Conservation (phyloP, 2,888 invertebrate genomes). For the Cetonia aurata region DNA sequence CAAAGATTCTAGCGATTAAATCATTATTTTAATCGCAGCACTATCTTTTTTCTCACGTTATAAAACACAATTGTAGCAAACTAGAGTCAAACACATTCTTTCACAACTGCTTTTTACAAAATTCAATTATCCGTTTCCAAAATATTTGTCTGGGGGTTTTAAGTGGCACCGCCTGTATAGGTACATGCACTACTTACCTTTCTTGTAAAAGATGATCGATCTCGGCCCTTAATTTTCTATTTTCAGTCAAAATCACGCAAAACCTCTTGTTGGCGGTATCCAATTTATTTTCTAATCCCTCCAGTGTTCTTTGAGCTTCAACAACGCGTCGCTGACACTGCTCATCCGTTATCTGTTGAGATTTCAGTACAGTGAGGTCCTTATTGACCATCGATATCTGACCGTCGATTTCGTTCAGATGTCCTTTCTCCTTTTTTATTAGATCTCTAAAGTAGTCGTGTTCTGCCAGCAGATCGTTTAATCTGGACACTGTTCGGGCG, state of each 20-base stretch:
- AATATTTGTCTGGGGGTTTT: too few species aligned
- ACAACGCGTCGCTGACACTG: conserved; percentile 68
- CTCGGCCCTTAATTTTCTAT: conserved; percentile 78
- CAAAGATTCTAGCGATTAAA: too few species aligned
- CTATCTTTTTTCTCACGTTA: too few species aligned
- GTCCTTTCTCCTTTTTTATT: conserved; percentile 62
- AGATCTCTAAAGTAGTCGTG: conserved; percentile 67
- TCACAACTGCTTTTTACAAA: too few species aligned
- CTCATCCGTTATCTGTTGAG: conserved; percentile 66
- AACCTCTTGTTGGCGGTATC: conserved; percentile 84
- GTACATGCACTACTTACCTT: conserved; percentile 66
- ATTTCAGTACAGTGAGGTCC: conserved; percentile 52
- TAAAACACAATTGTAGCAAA: too few species aligned
- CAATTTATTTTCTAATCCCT: conserved; percentile 79
- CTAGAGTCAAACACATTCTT: too few species aligned
- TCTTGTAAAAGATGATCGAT: conserved; percentile 88
- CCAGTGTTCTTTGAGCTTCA: conserved; percentile 70
- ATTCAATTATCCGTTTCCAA: too few species aligned
- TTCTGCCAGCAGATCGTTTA: conserved; percentile 70
- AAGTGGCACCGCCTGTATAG: too few species aligned
- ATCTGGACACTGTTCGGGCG: conserved; percentile 67
- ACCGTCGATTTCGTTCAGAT: conserved; percentile 67
- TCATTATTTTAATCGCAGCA: too few species aligned
- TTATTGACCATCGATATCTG: conserved; percentile 65
- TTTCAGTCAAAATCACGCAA: conserved; percentile 80